Evolutionary conservation across 1,140 invertebrate genomes (phyloP).

Genomic region (Dendroctonus valens): DNA sequence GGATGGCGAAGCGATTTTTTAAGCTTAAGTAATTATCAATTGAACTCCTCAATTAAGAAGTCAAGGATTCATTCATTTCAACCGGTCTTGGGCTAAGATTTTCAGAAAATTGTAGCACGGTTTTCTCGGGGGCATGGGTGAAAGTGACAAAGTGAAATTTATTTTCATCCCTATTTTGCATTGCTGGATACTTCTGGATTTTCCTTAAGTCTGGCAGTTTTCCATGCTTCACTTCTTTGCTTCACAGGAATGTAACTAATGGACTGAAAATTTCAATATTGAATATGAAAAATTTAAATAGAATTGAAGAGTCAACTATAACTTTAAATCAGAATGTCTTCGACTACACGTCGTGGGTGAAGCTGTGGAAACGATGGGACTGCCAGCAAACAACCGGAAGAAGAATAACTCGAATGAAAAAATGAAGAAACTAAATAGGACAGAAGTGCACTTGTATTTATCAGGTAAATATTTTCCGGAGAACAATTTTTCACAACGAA

Average conservation of each 20-base stretch:
- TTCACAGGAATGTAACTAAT: too few relatives aligned
- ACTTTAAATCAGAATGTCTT: too few relatives aligned
- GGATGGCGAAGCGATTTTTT: conserved; percentile 17
- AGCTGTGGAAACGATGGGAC: neutral
- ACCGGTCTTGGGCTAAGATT: neutral
- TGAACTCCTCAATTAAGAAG: conserved; percentile 25
- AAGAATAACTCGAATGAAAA: neutral
- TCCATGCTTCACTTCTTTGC: too few relatives aligned
- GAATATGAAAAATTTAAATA: too few relatives aligned
- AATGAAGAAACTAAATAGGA: neutral
- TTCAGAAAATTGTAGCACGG: too few relatives aligned
- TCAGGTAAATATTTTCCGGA: conserved; percentile 7
- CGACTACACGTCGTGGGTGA: too few relatives aligned
- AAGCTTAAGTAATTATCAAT: conserved; percentile 23
- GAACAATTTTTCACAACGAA: conserved; percentile 22
- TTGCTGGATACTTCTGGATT: conserved; percentile 1
- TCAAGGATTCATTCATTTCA: conserved; percentile 11
- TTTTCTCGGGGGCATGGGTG: neutral
- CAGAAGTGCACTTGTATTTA: conserved; percentile 13
- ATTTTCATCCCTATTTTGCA: conserved; percentile 1
- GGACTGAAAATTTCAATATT: too few relatives aligned
- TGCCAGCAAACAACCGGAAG: neutral
- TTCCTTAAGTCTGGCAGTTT: too few relatives aligned
- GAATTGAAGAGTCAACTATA: neutral
- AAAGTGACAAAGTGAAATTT: neutral